Conservation (phyloP, 1,140 invertebrate species). For the Apis dorsata region DNA sequence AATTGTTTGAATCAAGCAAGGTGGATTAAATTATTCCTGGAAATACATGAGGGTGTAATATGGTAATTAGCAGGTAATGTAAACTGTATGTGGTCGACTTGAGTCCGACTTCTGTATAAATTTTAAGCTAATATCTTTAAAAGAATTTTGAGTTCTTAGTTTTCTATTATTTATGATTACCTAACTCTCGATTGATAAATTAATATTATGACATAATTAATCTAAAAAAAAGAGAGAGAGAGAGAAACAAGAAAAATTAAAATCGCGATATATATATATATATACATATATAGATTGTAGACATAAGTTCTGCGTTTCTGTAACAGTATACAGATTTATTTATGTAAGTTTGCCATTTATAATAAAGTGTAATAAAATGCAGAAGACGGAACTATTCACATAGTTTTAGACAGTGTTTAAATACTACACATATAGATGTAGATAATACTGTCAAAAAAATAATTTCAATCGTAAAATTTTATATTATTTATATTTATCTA, state of each 20-base stretch:
- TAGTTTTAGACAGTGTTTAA: constrained; percentile 45
- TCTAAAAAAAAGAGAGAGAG: constrained; percentile 15
- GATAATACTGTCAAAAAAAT: constrained; percentile 3
- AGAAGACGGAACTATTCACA: constrained; percentile 59
- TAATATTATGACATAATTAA: background rate
- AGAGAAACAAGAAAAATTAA: constrained; percentile 25
- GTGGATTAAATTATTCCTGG: constrained; percentile 46
- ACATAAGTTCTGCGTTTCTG: constrained; percentile 78
- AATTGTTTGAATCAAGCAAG: constrained; percentile 27
- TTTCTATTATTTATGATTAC: constrained; percentile 24
- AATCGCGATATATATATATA: constrained; percentile 55
- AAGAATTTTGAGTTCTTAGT: background rate
- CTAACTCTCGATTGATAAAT: background rate
- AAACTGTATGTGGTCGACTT: constrained; percentile 29
- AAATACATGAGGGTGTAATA: constrained; percentile 45
- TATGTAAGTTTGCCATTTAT: constrained; percentile 78
- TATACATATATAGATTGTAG: constrained; percentile 66
- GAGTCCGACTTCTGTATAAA: constrained; percentile 41
- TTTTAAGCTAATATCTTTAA: constrained; percentile 25
- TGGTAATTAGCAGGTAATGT: constrained; percentile 57
- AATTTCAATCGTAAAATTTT: constrained; percentile 10
- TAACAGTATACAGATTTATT: constrained; percentile 74
- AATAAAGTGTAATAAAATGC: constrained; percentile 76
- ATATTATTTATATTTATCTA: constrained; percentile 15
- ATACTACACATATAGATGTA: constrained; percentile 34